phyloP scores from a whole-genome alignment of 2,797 vertebrate species.

The Buceros bicornis region DNA sequence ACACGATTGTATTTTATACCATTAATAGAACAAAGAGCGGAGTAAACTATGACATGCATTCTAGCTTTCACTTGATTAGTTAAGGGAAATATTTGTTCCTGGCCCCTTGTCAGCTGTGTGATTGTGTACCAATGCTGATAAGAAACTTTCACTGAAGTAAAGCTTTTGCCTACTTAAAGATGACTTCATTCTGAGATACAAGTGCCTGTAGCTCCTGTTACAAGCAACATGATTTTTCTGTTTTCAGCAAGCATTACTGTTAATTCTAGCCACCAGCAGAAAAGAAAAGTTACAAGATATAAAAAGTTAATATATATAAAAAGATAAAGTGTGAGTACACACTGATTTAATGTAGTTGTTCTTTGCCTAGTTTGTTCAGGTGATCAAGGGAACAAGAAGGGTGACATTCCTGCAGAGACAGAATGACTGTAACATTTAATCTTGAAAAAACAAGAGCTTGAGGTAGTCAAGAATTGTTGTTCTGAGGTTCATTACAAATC shows the following conservation, averaged over 20 bases:
- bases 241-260: neutral
- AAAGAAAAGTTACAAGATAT: neutral
- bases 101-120: neutral
- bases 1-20: neutral
- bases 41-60: neutral
- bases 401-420: neutral
- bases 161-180: neutral
- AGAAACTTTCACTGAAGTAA: neutral
- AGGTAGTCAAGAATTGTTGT: neutral
- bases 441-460: neutral
- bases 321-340: neutral
- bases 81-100: slow-evolving; percentile 32
- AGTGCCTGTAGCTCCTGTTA: neutral
- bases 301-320: neutral
- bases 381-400: neutral
- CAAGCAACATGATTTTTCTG: neutral
- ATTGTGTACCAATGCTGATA: neutral
- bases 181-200: neutral
- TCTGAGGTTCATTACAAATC: neutral
- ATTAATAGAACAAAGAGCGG: neutral
- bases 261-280: neutral
- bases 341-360: neutral
- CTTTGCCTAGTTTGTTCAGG: neutral
- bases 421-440: neutral
- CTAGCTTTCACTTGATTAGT: neutral